Percentiles rank a stretch among this genome's conserved stretches.
Evolutionary conservation across 2,113 vertebrate species (phyloP).

Genomic region (Toxotes chatareus): DNA sequence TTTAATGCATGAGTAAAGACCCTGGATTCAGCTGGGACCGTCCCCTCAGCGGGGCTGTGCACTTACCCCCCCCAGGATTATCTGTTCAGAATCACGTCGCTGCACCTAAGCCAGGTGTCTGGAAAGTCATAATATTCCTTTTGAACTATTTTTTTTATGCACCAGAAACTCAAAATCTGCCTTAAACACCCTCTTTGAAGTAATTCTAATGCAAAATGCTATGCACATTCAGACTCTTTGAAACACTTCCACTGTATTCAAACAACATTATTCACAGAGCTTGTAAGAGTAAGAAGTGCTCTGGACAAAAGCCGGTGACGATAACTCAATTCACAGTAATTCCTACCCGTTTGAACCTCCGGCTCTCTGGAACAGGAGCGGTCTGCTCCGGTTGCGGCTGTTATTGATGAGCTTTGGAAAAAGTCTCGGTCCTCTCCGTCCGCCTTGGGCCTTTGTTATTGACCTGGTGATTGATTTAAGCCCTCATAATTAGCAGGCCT

Average conservation of each 20-base stretch:
- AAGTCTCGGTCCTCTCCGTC: conserved; percentile 72
- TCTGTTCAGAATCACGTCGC: conserved; percentile 50
- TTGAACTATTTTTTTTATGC: conserved; percentile 47
- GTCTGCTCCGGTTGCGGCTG: conserved; percentile 68
- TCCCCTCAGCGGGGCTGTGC: conserved; percentile 43
- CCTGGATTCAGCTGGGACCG: conserved; percentile 65
- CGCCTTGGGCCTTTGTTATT: conserved; percentile 83
- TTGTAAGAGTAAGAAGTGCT: conserved; percentile 58
- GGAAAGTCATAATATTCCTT: conserved; percentile 41
- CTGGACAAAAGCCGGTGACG: conserved; percentile 74
- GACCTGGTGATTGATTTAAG: conserved; percentile 88
- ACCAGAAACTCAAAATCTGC: conserved; percentile 40
- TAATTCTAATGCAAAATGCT: conserved; percentile 33
- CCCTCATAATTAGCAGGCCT: conserved; percentile 87
- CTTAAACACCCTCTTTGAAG: conserved; percentile 56
- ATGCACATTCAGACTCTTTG: conserved; percentile 21
- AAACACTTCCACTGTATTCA: conserved; percentile 43
- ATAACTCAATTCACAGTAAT: conserved; percentile 84
- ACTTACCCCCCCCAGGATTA: conserved; percentile 55
- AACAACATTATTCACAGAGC: conserved; percentile 49
- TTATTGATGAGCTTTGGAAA: conserved; percentile 84
- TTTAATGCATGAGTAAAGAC: conserved; percentile 77
- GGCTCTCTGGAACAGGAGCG: conserved; percentile 62
- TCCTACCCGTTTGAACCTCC: conserved; percentile 79
- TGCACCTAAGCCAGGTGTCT: conserved; percentile 61